Evolutionary conservation across 1,140 invertebrate species (phyloP), one percentile per base, ranked within the genome.

Genomic region (Hesperophylax magnus): DNA sequence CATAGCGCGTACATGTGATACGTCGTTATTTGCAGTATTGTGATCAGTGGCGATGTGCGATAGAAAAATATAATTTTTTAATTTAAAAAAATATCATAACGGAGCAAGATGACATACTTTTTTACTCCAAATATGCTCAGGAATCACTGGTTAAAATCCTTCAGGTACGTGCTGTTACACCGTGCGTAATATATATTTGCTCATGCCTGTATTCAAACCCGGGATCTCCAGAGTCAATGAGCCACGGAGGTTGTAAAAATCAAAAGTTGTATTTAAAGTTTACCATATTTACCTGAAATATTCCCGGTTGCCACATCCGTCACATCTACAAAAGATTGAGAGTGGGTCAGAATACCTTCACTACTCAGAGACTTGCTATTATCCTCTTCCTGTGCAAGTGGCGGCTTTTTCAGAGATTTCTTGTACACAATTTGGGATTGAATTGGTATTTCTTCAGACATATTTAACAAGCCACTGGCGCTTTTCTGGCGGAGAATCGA

Each of bases 341-440:
- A 71, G 22, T 71, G 67, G 8, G 39, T 71, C 8, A 17, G 63
- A 39, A 15, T 67, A 17, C 8, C 9, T 27, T 27, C 17, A 31
- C 63, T 39, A 27, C 3, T 47, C 39, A 14, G 14, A n/a, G 20
- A 58, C 56, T 58, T 20, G n/a, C 14, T 14, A 67, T 17, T 67
- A 39, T 34, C 63, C 0, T 15, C 31, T 2, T 39, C 63, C 27
- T 17, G 14, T 7, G 9, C n/a, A 31, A 67, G 8, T 54, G 53
- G 6, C 56, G 5, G 5, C 54, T 56, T 65, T 27, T 65, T 17
- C 20, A 60, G 1, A 47, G 61, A 18, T 24, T 65, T 31, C 20
- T 31, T 71, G 17, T 47, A 71, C 8, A 52, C 39, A 17, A 71
- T 20, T 39, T 71, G 67, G 47, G 67, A 20, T 52, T 71, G 67